Evolutionary conservation across 2,888 invertebrate genomes (phyloP).

Genomic region (Stramonita haemastoma): DNA sequence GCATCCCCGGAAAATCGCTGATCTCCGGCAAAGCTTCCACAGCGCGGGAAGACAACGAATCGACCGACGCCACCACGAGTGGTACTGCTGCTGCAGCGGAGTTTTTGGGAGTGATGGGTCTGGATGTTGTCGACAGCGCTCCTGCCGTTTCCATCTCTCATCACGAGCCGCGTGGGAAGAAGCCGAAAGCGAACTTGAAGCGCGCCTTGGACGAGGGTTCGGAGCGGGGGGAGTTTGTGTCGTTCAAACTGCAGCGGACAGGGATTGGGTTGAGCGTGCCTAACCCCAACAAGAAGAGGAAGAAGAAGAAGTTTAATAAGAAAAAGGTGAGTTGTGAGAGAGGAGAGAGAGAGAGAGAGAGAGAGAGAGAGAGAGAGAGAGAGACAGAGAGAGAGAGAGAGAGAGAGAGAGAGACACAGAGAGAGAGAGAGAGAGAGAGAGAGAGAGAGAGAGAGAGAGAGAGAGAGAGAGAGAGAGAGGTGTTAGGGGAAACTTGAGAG

Average conservation of each 20-base stretch:
- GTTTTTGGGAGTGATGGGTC: background rate
- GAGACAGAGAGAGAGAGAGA: too few species aligned
- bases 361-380: too few species aligned
- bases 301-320: background rate
- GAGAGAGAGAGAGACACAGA: background rate
- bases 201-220: background rate
- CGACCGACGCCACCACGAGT: background rate
- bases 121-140: background rate
- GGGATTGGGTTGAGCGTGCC: background rate
- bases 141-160: background rate
- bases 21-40: background rate
- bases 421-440: background rate
- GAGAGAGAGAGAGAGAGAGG: too few species aligned
- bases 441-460: too few species aligned
- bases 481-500: too few species aligned
- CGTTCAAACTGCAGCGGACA: background rate
- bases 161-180: background rate
- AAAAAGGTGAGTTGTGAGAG: too few species aligned
- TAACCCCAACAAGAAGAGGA: slow-evolving; percentile 15
- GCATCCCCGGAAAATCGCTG: background rate
- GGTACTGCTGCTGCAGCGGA: too few species aligned
- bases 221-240: background rate
- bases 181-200: background rate
- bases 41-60: background rate
- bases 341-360: too few species aligned